Evolutionary conservation across 1,140 invertebrate genomes (phyloP).

Genomic region (Leptinotarsa texana): DNA sequence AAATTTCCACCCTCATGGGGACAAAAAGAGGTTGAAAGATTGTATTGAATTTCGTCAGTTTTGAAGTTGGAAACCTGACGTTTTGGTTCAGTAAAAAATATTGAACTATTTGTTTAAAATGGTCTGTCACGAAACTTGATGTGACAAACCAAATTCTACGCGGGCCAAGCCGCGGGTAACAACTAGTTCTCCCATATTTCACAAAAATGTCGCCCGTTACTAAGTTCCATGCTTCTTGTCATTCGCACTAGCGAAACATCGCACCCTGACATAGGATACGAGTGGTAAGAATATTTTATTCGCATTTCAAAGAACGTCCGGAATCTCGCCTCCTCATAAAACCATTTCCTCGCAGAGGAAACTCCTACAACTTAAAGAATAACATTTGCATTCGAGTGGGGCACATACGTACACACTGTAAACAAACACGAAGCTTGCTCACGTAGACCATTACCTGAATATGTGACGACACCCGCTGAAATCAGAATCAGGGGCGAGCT

Average conservation of each 20-base stretch:
- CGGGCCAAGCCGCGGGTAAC: no score
- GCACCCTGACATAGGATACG: background rate
- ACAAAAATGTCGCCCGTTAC: background rate
- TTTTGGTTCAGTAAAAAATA: no score
- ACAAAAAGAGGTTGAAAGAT: no score
- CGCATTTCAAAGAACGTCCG: background rate
- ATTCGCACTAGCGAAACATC: background rate
- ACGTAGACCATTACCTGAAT: slow-evolving; percentile 1
- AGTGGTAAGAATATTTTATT: background rate
- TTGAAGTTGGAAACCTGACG: no score
- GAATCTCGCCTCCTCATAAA: background rate
- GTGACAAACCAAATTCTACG: no score
- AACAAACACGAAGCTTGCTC: background rate
- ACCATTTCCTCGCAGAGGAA: background rate
- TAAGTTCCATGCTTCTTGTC: background rate
- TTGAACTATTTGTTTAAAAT: no score
- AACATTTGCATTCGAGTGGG: slow-evolving; percentile 2
- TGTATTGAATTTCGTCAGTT: no score
- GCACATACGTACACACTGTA: background rate
- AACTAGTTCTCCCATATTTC: background rate
- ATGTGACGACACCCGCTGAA: background rate
- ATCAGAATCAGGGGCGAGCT: background rate
- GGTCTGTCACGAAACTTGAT: no score
- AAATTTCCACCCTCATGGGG: no score
- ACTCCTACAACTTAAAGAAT: background rate